phyloP scores from a whole-genome alignment of 2,888 invertebrate genomes.

The Orthosia incerta region DNA sequence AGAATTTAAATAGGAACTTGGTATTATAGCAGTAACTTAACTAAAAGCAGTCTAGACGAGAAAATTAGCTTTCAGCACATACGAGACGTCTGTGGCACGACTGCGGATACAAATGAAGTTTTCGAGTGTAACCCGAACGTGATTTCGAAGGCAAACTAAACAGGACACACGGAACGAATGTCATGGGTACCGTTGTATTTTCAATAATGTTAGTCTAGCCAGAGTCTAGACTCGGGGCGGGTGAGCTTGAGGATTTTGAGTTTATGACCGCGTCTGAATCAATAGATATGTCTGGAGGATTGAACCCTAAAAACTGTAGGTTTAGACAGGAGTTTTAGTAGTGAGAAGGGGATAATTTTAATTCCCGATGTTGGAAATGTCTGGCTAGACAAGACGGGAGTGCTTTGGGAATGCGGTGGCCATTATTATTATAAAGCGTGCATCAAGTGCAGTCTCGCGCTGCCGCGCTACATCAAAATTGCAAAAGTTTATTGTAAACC shows the following conservation, averaged over 20 bases:
- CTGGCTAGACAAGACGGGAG: slow-evolving; percentile 27
- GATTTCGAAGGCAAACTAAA: slow-evolving; percentile 53
- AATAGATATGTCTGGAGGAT: slow-evolving; percentile 65
- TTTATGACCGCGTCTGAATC: slow-evolving; percentile 66
- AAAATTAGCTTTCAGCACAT: slow-evolving; percentile 30
- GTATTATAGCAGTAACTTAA: slow-evolving; percentile 17
- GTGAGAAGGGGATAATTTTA: slow-evolving; percentile 29
- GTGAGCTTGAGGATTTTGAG: slow-evolving; percentile 62
- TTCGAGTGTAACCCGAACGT: slow-evolving; percentile 48
- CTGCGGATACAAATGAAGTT: slow-evolving; percentile 52
- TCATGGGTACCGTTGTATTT: slow-evolving; percentile 66
- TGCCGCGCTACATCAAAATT: slow-evolving; percentile 56
- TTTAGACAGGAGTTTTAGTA: slow-evolving; percentile 13
- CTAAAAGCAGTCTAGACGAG: slow-evolving; percentile 44
- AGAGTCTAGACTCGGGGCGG: slow-evolving; percentile 82
- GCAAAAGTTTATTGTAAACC: slow-evolving; percentile 37
- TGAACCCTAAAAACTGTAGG: slow-evolving; percentile 28
- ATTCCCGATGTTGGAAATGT: slow-evolving; percentile 17
- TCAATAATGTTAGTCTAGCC: slow-evolving; percentile 85
- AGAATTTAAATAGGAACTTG: slow-evolving; percentile 13
- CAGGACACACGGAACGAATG: slow-evolving; percentile 35
- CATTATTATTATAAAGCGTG: slow-evolving; percentile 70
- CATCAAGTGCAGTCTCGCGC: slow-evolving; percentile 60
- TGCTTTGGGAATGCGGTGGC: slow-evolving; percentile 12
- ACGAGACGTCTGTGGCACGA: slow-evolving; percentile 12